Evolutionary conservation across 2,888 invertebrate genomes (phyloP).

Genomic region (Helicoverpa assulta): DNA sequence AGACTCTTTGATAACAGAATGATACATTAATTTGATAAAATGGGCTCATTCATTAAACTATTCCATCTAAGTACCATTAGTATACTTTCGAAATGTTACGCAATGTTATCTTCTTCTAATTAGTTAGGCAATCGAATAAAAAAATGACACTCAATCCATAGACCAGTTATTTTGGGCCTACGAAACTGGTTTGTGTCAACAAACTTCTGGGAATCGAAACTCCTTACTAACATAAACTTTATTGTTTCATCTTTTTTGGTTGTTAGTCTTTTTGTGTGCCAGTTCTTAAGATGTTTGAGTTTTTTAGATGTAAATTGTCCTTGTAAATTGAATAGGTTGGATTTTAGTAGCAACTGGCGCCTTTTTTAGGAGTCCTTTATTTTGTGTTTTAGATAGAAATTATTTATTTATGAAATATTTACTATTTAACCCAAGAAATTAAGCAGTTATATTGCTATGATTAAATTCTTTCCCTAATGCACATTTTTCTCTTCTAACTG

Average conservation of each 20-base stretch:
- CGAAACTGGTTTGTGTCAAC: constrained; percentile 17
- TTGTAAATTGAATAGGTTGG: not conserved
- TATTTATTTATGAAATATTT: too few relatives aligned
- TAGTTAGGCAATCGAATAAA: constrained; percentile 16
- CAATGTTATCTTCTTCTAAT: constrained; percentile 26
- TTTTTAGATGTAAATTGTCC: not conserved
- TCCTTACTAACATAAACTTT: not conserved
- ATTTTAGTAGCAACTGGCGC: not conserved
- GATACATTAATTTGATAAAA: not conserved
- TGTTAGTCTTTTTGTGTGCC: too few relatives aligned
- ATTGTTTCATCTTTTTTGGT: not conserved
- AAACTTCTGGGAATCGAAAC: not conserved
- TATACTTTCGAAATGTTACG: constrained; percentile 35
- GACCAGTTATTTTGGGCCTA: constrained; percentile 12
- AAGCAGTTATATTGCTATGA: too few relatives aligned
- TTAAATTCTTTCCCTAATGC: too few relatives aligned
- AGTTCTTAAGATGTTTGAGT: too few relatives aligned
- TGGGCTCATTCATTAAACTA: constrained; percentile 5
- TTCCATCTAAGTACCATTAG: not conserved
- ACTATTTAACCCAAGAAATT: too few relatives aligned
- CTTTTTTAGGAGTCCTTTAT: not conserved
- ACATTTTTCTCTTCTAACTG: too few relatives aligned
- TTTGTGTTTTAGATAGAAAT: too few relatives aligned
- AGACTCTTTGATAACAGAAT: not conserved
- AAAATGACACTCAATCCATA: constrained; percentile 10